Evolutionary conservation across 2,113 vertebrate genomes (phyloP).

Genomic region (Ranitomeya variabilis): DNA sequence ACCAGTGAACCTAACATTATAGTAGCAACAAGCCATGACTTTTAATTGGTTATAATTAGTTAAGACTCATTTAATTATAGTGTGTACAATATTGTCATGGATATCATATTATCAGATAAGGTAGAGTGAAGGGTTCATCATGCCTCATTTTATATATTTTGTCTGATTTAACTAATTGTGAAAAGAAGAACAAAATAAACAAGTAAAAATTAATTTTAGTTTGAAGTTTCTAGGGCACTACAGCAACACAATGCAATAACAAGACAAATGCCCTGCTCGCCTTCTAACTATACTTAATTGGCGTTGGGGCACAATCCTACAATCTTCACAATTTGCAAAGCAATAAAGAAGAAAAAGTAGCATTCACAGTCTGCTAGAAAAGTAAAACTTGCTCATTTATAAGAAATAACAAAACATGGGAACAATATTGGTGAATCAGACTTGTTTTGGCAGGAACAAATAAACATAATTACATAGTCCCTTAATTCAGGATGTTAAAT

Average conservation of each 20-base stretch:
- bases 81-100: not conserved
- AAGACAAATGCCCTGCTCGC: not conserved
- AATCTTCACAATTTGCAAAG: not conserved
- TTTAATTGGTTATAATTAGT: not conserved
- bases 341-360: not conserved
- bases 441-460: not conserved
- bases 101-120: not conserved
- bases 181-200: conserved; percentile 13
- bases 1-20: not conserved
- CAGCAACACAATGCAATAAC: conserved; percentile 2
- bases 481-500: not conserved
- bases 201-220: conserved; percentile 7
- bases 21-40: not conserved
- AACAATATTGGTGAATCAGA: not conserved
- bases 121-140: not conserved
- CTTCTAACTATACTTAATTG: conserved; percentile 9
- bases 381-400: not conserved
- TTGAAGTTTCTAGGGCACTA: conserved; percentile 15
- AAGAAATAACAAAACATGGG: not conserved
- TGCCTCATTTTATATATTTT: not conserved
- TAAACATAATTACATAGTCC: not conserved
- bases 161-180: not conserved
- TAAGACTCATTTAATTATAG: not conserved
- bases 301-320: not conserved
- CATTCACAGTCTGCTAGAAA: not conserved